Evolutionary conservation across 2,888 invertebrate species (phyloP), one percentile per base, ranked within the genome.

Genomic region (Lepidochrysops patricia): DNA sequence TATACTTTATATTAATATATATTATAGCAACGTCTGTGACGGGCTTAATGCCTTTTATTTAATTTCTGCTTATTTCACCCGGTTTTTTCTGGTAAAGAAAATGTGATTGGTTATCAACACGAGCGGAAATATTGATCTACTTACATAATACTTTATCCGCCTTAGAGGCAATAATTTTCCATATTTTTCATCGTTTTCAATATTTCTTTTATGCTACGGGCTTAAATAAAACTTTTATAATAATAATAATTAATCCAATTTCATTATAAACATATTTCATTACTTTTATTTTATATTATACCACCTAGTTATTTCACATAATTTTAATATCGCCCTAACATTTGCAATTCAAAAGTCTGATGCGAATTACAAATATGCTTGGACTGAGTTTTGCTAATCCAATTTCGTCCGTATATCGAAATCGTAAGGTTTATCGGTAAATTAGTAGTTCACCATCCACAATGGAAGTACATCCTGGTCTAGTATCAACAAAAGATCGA

Each of bases 401-500:
- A 52, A 27, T 27, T 15, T n/a, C 7, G 2, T 27, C 27, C 52
- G 2, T 27, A 52, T 7, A 3, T 7, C 50, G 27, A 3, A 0
- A 5, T 3, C 0, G 13, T 52, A 52, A 52, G 27, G 29, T 54
- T 4, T 19, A 54, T 0, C 4, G 15, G 7, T 1, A 54, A 54
- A 23, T 19, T 32, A 29, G 32, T 54, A 37, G 37, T 59, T 52
- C 54, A 59, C 23, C 35, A 56, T 35, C 15, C 57, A 35, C 34
- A 34, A 26, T 57, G 26, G 26, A 23, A 50, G 52, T 15, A 15
- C 43, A 43, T 60, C 37, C 54, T 50, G 50, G 27, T 35, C 35
- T 32, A 35, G 37, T 61, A 61, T 62, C 57, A 65, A 64, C 61
- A 63, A 63, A 60, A 65, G 58, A 61, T 62, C 58, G 60, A 58